Evolutionary conservation across 2,888 invertebrate species (phyloP), one percentile per base, ranked within the genome.

Genomic region (Rhorus exstirpatorius): DNA sequence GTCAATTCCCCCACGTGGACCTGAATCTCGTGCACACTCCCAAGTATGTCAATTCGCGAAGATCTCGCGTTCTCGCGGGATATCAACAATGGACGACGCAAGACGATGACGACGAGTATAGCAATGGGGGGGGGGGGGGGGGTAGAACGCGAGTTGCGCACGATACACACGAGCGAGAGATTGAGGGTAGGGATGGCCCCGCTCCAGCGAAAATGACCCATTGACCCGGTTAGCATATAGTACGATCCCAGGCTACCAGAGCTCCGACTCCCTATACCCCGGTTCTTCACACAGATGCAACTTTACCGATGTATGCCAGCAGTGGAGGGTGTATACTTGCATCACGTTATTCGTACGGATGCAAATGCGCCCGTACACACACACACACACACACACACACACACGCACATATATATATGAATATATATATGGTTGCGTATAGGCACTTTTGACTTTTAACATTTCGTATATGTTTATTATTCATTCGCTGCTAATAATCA

Each of bases 181-280:
- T 6, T 10, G 26, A 21, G 17, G 19, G 26, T n/a, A 63, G 41
- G 72, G 68, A 68, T 72, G 53, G 44, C 79, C 61, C 38, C 74
- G 71, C 77, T 49, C 80, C 44, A 71, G 84, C 83, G 79, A 77
- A 85, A 87, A 89, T 90, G 91, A 87, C 89, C 91, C 88, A 91
- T 90, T 92, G 91, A 91, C 91, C 92, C 87, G 88, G 89, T 91
- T 90, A 87, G 81, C 83, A 31, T 17, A 83, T 83, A 84, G 85
- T 85, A 76, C 84, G 79, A 81, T 78, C 71, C 81, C 81, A 74
- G 79, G 72, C 71, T 60, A 77, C 58, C 51, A 55, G 60, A 60
- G 49, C 60, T 55, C 60, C 71, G 58, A 24, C 61, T 35, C 68
- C 74, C 21, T 44, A 38, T 24, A 35, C 31, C 24, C 55, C 26